A percentile compares a stretch with the other conserved stretches of the same genome.
These are phyloP conservation scores for Ctenodactylus gundi DNA, from an alignment of 2,113 vertebrate species.

Conservation along the genomic window DNA sequence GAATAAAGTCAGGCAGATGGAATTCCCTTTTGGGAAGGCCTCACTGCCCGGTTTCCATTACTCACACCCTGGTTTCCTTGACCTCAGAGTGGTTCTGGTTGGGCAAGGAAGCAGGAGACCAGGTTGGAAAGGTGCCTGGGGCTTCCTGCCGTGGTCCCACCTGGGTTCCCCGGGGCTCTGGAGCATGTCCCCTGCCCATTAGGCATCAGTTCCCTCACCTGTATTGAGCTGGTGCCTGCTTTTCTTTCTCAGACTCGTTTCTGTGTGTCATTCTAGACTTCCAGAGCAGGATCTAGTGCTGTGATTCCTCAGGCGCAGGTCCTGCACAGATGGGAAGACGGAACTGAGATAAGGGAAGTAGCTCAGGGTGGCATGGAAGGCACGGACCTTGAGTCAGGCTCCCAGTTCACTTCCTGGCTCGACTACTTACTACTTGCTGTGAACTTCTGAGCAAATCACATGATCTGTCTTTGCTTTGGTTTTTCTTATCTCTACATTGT, in stretches of 20 bases:
- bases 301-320: background rate
- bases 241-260: background rate
- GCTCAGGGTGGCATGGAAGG: background rate
- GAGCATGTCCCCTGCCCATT: background rate
- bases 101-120: background rate
- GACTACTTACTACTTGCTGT: background rate
- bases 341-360: background rate
- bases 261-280: too few species aligned
- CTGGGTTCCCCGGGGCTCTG: background rate
- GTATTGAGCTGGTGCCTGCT: background rate
- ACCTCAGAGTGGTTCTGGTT: slow-evolving; percentile 18
- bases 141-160: background rate
- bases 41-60: slow-evolving; percentile 56
- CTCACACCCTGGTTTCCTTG: slow-evolving; percentile 26
- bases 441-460: background rate
- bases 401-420: background rate
- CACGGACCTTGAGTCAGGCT: background rate
- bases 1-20: slow-evolving; percentile 71
- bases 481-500: background rate
- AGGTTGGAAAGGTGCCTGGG: background rate
- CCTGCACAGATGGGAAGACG: background rate
- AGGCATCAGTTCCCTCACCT: background rate
- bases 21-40: slow-evolving; percentile 60
- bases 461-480: background rate
- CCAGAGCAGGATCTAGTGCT: background rate